Percentiles rank a stretch among this genome's conserved stretches.
Conservation (phyloP, 1,140 invertebrate genomes). For the Pseudomyrmex pallidus region DNA sequence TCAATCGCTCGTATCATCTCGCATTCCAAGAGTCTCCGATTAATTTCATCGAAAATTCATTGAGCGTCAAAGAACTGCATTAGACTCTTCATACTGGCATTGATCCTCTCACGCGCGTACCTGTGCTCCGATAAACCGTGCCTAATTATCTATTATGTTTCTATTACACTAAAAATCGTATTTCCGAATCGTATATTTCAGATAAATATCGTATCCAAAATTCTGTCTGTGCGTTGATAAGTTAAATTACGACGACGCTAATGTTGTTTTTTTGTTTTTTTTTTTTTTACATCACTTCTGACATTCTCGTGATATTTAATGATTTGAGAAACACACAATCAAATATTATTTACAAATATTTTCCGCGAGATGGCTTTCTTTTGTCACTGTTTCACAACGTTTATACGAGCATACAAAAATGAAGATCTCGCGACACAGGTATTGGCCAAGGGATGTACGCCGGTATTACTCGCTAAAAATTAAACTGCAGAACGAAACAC, state of each 20-base stretch:
- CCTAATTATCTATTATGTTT: not conserved
- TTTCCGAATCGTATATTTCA: not conserved
- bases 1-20: not conserved
- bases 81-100: slow-evolving; percentile 24
- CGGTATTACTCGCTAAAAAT: slow-evolving; percentile 33
- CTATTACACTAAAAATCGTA: no score
- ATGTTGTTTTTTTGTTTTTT: not conserved
- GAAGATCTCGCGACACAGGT: slow-evolving; percentile 13
- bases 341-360: no score
- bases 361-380: no score
- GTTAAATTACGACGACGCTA: not conserved
- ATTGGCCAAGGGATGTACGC: slow-evolving; percentile 1
- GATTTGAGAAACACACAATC: no score
- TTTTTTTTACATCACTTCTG: not conserved
- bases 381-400: not conserved
- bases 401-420: not conserved
- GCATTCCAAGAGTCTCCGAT: slow-evolving; percentile 17
- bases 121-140: slow-evolving; percentile 12
- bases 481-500: slow-evolving; percentile 34
- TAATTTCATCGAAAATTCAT: slow-evolving; percentile 55
- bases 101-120: slow-evolving; percentile 18
- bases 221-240: not conserved
- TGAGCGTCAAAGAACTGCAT: slow-evolving; percentile 63
- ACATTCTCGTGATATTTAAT: no score
- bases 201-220: not conserved